Base-by-base conservation (phyloP, 2,113 vertebrate genomes). In the Suncus etruscus region DNA sequence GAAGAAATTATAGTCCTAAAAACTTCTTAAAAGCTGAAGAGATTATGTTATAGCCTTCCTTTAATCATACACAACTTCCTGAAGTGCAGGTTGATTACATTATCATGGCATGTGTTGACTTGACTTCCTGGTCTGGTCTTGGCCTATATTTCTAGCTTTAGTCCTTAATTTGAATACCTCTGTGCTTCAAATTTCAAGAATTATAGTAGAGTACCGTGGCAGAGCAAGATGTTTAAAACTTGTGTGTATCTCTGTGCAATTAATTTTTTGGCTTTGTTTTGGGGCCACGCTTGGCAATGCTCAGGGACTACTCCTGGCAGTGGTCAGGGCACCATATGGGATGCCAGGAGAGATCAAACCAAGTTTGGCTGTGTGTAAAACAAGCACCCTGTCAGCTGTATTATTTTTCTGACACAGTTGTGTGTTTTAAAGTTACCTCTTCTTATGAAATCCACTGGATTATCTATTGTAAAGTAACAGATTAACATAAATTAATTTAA, bases 21-120 rank as follows among this genome's bases (percentile, higher is more conserved):
- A 39, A 39, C 5, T 39, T 39, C 39, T n/a, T n/a, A n/a, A n/a
- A n/a, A n/a, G n/a, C n/a, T n/a, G n/a, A n/a, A n/a, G n/a, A n/a
- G n/a, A n/a, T n/a, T n/a, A n/a, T n/a, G n/a, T 84, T 31, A 32
- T 92, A 86, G 61, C 27, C 27, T 85, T n/a, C 58, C 11, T 87
- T 83, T 3, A 68, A 2, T 12, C 68, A 51, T 88, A 54, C 20
- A 65, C 48, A 2, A 70, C 20, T 25, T 47, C 51, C 72, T 75
- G 7, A 86, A 83, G 8, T 83, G 70, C 69, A 92, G 10, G 22
- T 24, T 76, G n/a, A n/a, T n/a, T n/a, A n/a, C n/a, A 31, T 79
- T 68, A 45, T 0, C n/a, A 61, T 83, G 24, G 15, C 12, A 25
- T 88, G 65, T n/a, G n/a, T n/a, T n/a, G n/a, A n/a, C 10, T 74